Percentiles rank a stretch among this genome's conserved stretches.
Conservation (phyloP, 2,113 vertebrate species). For the Spizaetus ornatus region DNA sequence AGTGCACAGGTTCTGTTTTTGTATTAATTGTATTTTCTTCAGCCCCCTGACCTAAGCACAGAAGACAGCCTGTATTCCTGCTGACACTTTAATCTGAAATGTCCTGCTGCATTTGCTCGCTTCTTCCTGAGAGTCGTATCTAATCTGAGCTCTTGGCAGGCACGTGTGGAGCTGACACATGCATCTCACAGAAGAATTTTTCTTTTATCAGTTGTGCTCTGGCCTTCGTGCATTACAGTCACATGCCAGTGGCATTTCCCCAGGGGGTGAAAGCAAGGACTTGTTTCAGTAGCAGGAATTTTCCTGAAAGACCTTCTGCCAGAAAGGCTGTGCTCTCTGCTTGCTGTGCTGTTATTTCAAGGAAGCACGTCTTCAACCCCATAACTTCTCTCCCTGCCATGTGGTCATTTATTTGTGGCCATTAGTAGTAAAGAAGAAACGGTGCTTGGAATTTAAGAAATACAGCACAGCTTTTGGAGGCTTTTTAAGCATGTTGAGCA, state of each 20-base stretch:
- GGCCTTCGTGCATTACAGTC: background rate
- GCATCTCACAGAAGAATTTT: background rate
- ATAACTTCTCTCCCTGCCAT: rapidly evolving
- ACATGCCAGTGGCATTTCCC: background rate
- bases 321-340: background rate
- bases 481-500: background rate
- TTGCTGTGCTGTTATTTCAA: background rate
- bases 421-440: background rate
- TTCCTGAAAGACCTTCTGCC: background rate
- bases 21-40: background rate
- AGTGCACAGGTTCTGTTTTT: background rate
- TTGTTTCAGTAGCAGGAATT: background rate
- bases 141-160: background rate
- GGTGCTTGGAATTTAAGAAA: background rate
- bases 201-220: background rate
- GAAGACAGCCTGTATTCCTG: background rate
- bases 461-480: background rate
- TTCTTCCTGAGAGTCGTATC: background rate
- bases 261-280: background rate
- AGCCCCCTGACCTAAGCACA: background rate
- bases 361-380: background rate
- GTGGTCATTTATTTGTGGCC: background rate
- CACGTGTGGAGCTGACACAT: background rate
- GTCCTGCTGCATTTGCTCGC: background rate
- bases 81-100: background rate